Evolutionary conservation across 2,888 invertebrate species (phyloP).

Genomic region (Myathropa florea): DNA sequence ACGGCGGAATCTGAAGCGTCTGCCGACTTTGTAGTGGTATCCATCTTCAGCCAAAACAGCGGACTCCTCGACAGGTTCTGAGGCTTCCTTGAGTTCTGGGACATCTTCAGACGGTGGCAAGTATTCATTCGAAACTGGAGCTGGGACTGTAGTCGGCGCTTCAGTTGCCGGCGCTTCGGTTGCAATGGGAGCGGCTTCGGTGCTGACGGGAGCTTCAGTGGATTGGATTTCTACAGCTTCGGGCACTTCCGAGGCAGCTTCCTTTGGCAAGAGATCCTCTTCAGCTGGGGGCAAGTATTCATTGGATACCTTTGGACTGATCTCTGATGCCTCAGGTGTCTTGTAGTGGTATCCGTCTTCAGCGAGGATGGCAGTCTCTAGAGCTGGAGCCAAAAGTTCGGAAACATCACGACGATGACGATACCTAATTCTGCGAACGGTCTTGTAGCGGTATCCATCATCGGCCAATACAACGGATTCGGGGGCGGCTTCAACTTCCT

Average conservation of each 20-base stretch:
- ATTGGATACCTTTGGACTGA: constrained; percentile 56
- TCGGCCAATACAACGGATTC: constrained; percentile 69
- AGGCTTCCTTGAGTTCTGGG: constrained; percentile 7
- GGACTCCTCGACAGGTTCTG: constrained; percentile 72
- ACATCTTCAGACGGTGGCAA: constrained; percentile 74
- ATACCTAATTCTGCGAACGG: constrained; percentile 39
- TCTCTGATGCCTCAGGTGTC: constrained; percentile 22
- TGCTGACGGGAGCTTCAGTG: constrained; percentile 11
- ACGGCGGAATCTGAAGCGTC: constrained; percentile 71
- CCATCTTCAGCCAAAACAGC: constrained; percentile 64
- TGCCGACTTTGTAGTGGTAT: constrained; percentile 55
- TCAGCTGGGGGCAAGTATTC: constrained; percentile 69
- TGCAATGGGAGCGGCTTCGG: constrained; percentile 9
- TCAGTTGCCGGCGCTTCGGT: constrained; percentile 18
- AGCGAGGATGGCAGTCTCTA: constrained; percentile 24
- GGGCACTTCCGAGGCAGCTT: constrained; percentile 5
- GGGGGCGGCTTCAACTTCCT: constrained; percentile 57
- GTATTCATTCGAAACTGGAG: constrained; percentile 72
- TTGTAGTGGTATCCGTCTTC: constrained; percentile 53
- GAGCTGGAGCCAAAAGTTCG: constrained; percentile 2
- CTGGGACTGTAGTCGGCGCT: constrained; percentile 18
- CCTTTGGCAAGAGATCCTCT: not conserved
- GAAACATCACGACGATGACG: constrained; percentile 52
- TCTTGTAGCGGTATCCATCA: constrained; percentile 66
- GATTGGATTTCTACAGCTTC: not conserved